A percentile compares a stretch with the other conserved stretches of the same genome.
These are phyloP conservation scores for Balaeniceps rex DNA, from an alignment of 2,113 vertebrate genomes.

Conservation along the genomic window DNA sequence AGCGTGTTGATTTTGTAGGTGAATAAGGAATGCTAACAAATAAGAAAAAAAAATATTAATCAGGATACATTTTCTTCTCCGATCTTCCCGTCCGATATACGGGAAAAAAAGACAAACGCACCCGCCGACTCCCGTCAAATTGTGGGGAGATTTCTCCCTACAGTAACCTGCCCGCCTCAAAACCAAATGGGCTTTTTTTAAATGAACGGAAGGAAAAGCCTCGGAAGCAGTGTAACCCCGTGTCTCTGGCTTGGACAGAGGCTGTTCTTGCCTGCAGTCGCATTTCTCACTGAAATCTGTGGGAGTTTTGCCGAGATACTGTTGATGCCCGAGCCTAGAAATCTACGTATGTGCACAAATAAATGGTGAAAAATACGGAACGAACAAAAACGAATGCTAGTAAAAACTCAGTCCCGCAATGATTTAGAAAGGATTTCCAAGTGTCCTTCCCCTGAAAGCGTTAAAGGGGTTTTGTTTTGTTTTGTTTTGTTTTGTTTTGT, in stretches of 20 bases:
- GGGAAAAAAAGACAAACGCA: background rate
- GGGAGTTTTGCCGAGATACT: background rate
- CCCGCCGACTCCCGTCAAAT: background rate
- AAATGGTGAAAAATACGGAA: background rate
- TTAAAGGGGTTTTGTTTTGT: background rate
- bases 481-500: background rate
- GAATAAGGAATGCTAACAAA: background rate
- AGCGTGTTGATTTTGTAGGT: background rate
- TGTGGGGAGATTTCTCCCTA: background rate
- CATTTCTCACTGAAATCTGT: background rate
- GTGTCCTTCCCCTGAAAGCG: background rate
- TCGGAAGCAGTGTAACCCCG: background rate
- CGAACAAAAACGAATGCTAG: background rate
- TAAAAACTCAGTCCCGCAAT: background rate
- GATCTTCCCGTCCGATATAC: background rate
- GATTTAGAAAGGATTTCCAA: background rate
- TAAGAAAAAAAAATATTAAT: fast-evolving
- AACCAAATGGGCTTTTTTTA: background rate
- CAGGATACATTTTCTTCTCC: background rate
- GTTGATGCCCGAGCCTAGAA: background rate
- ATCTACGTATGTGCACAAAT: background rate
- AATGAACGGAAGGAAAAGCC: background rate
- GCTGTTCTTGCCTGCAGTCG: background rate
- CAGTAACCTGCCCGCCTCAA: background rate
- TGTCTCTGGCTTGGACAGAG: background rate